Evolutionary conservation across 37 sponge, comb jelly and placozoan genomes (phyloP), one percentile per base, ranked within the genome.

Genomic region (Corticium candelabrum): DNA sequence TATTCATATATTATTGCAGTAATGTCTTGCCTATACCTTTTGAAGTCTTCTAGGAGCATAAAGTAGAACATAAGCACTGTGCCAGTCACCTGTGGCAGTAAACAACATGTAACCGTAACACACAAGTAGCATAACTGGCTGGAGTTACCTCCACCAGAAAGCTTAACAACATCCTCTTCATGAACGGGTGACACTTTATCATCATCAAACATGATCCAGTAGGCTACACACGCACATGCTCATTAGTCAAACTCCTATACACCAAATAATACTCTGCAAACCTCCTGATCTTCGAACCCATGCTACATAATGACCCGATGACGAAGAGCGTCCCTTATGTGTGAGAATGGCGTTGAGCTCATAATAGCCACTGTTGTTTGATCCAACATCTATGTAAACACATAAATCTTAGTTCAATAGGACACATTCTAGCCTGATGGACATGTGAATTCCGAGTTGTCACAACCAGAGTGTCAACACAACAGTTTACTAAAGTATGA

Each of bases 191-290:
- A 77, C 5, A 98, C 88, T 35, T 85, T 83, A 56, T 94, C 99
- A 84, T 98, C 99, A 76, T 98, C 99, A 39, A 90, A 86, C 79
- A 90, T 94, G 34, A 91, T 41, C 99, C 99, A 98, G 37, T 86
- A 68, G 40, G 77, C 91, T 90, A 69, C 38, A 37, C 0, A 70
- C 34, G 4, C 31, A 32, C 56, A 43, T 11, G 11, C 56, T 21
- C 56, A 43, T 43, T 43, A 43, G 11, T 11, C 11, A 43, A 11
- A 5, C 11, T 43, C n/a, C n/a, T n/a, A n/a, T 27, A 50, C 62
- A 27, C 29, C 73, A 70, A 27, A 50, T 50, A 21, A 50, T 50
- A 27, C 11, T 50, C n/a, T n/a, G 15, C 78, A 39, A 32, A 86
- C 86, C 71, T 1, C 39, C 39, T 35, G 30, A 68, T 41, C 72